Evolutionary conservation across 2,888 invertebrate genomes (phyloP), one percentile per base, ranked within the genome.

Genomic region (Hemicrepidius hirtus): DNA sequence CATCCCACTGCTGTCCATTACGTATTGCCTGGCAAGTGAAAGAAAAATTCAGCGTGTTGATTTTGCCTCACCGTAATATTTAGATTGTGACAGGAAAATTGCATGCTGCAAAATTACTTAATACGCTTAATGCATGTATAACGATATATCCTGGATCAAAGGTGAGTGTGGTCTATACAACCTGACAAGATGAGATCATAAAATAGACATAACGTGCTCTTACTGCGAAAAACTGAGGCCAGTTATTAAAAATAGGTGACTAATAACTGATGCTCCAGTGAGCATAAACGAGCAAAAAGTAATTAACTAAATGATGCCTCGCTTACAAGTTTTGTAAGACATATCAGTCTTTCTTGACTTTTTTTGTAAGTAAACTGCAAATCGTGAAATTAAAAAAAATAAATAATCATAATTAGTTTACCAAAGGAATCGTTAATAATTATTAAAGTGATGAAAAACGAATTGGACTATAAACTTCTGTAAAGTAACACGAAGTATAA

Each of bases 111-210:
- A 71, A 66, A 71, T 71, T 67, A 71, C 71, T 71, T 71, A 71
- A 71, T 71, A 71, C 67, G 49, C 49, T 71, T 71, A 67, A 62
- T 67, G 67, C 62, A 67, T 68, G 24, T 53, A 57, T 66, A 63
- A 62, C 55, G 69, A 68, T 69, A 68, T 63, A 74, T 74, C 74
- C 73, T 64, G 76, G 76, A 74, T 76, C 76, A 74, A 74, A 76
- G 76, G 74, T 69, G 68, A 72, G 60, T 70, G 65, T 69, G 73
- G 68, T 74, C 68, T 72, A 24, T 41, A 64, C 63, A 57, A 63
- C 55, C 57, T 72, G 72, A 72, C 72, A 68, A 68, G 73, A 73
- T 68, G 73, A 73, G 71, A 71, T 71, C 71, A 71, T 71, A 63
- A 71, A 60, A 55, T 46, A 65, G 66, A 63, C 67, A 62, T 60